phyloP scores from a whole-genome alignment of 1,140 invertebrate species.

The Pseudobourletiella spinata region DNA sequence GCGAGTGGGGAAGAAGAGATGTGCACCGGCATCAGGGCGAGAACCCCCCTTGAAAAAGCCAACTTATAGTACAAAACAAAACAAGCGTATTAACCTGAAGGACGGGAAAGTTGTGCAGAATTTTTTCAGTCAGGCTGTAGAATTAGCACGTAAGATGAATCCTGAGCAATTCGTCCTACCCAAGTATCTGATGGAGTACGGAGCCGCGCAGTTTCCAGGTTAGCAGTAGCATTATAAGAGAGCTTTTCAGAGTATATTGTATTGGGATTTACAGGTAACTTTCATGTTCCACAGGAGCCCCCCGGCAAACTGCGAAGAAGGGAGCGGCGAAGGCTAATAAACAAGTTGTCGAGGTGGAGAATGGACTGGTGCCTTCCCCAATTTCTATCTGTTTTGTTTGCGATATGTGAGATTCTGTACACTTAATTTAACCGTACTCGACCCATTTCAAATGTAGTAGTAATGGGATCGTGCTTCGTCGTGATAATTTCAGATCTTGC shows the following conservation, averaged over 20 bases:
- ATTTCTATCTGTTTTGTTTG: constrained; percentile 1
- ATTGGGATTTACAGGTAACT: too few relatives aligned
- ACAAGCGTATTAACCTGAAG: not conserved
- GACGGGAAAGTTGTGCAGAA: not conserved
- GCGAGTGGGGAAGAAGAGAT: not conserved
- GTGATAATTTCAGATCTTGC: constrained; percentile 55
- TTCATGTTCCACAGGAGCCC: not conserved
- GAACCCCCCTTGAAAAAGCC: not conserved
- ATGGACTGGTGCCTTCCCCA: not conserved
- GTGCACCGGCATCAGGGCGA: not conserved
- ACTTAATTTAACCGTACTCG: too few relatives aligned
- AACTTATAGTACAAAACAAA: not conserved
- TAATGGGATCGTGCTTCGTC: too few relatives aligned
- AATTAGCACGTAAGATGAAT: constrained; percentile 52
- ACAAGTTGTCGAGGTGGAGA: constrained; percentile 3
- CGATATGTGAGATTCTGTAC: constrained; percentile 10
- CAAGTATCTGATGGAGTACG: constrained; percentile 60
- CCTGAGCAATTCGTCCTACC: constrained; percentile 81
- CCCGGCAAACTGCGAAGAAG: constrained; percentile 12
- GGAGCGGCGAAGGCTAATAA: not conserved
- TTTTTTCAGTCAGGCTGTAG: not conserved
- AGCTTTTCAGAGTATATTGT: too few relatives aligned
- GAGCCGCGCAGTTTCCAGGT: constrained; percentile 50
- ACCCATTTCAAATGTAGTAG: too few relatives aligned
- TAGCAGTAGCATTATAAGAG: not conserved